Percentiles rank a stretch among this genome's conserved stretches.
Evolutionary conservation across 2,113 vertebrate genomes (phyloP).

Genomic region (Labrus mixtus): DNA sequence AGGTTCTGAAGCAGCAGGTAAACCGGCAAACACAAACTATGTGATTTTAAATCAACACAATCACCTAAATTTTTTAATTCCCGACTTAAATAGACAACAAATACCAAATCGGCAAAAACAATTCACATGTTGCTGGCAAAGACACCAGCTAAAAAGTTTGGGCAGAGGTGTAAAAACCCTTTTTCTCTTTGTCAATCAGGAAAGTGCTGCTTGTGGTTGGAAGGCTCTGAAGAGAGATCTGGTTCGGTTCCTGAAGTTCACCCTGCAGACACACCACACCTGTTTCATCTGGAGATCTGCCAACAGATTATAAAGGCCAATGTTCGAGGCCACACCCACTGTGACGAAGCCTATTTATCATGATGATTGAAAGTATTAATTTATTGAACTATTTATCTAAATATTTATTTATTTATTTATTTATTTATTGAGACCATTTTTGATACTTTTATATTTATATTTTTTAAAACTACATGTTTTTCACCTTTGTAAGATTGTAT

Average conservation of each 20-base stretch:
- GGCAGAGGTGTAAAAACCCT: not conserved
- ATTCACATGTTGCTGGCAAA: no score
- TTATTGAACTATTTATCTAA: conserved; percentile 4
- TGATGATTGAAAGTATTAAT: not conserved
- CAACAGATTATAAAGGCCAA: no score
- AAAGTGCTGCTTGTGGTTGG: conserved; percentile 55
- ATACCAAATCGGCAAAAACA: no score
- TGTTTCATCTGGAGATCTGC: conserved; percentile 41
- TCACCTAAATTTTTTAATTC: no score
- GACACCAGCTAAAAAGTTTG: not conserved
- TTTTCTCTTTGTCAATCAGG: conserved; percentile 44
- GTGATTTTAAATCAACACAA: no score
- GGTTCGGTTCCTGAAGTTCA: conserved; percentile 12
- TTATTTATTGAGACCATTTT: conserved; percentile 9
- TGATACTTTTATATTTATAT: not conserved
- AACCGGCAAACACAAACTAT: not conserved
- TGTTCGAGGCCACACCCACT: not conserved
- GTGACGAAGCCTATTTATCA: not conserved
- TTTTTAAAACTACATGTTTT: not conserved
- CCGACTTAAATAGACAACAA: no score
- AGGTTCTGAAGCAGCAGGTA: conserved; percentile 55
- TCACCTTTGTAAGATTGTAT: not conserved
- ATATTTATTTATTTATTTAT: conserved; percentile 48
- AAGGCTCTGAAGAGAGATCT: conserved; percentile 57
- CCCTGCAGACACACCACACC: not conserved